These are phyloP conservation scores for Pocillopora verrucosa DNA, from an alignment of 64 coral and sea anemone species.

Conservation along the genomic window DNA sequence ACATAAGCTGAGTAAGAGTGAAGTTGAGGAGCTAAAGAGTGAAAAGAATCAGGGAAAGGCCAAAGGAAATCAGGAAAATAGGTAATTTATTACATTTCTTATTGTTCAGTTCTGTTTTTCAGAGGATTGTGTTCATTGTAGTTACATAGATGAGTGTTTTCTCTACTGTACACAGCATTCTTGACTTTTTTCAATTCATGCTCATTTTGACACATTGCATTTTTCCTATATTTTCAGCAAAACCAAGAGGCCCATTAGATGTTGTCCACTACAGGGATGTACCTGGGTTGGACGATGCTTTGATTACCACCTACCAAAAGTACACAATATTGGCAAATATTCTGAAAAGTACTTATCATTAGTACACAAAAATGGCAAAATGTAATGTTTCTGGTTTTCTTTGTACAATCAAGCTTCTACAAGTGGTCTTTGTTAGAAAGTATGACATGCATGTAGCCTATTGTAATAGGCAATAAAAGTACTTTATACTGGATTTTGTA, in stretches of 20 bases:
- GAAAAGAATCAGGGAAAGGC: not conserved
- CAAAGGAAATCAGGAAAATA: not conserved
- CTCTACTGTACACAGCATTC: constrained; percentile 5
- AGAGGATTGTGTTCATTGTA: not conserved
- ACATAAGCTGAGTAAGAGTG: constrained; percentile 49
- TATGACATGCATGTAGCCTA: too few relatives aligned
- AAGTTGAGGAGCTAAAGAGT: constrained; percentile 35
- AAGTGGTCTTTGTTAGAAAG: too few relatives aligned
- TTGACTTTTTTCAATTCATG: not conserved
- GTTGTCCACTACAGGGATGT: constrained; percentile 58
- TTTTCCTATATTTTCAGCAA: constrained; percentile 7
- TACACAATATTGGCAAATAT: constrained; percentile 42
- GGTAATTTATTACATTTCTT: constrained; percentile 10
- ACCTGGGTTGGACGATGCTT: constrained; percentile 59
- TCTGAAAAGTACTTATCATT: constrained; percentile 53
- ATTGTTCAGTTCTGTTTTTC: not conserved
- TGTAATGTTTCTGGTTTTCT: too few relatives aligned
- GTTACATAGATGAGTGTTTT: not conserved
- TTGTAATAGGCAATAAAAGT: too few relatives aligned
- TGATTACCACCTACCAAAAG: constrained; percentile 49
- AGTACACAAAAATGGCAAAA: constrained; percentile 30
- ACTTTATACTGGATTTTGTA: too few relatives aligned
- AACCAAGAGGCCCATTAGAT: constrained; percentile 25
- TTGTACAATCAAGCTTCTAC: too few relatives aligned
- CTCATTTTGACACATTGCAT: not conserved